These are phyloP conservation scores for Engystomops pustulosus DNA, from an alignment of 2,113 vertebrate species.

Conservation along the genomic window DNA sequence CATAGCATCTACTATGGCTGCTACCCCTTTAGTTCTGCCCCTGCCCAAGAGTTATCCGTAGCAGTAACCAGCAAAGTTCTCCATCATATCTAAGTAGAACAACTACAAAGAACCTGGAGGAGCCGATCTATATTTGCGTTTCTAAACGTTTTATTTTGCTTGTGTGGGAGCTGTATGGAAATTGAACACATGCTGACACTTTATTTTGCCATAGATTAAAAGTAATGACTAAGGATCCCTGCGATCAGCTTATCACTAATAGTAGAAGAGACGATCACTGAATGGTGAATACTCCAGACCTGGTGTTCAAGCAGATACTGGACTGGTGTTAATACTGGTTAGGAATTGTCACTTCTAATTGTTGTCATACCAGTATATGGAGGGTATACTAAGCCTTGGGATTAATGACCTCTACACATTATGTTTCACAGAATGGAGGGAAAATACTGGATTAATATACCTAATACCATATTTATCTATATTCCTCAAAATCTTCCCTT, in stretches of 20 bases:
- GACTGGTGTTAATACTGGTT: background rate
- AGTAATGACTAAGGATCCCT: background rate
- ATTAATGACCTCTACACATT: background rate
- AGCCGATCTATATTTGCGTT: no score
- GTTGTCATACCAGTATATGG: background rate
- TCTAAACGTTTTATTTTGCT: background rate
- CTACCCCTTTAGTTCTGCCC: no score
- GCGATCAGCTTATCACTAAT: background rate
- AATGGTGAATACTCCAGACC: background rate
- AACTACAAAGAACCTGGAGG: background rate
- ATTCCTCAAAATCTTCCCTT: background rate
- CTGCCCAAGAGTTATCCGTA: no score
- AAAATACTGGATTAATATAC: background rate
- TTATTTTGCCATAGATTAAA: background rate
- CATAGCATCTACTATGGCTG: no score
- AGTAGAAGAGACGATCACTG: background rate
- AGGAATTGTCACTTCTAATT: background rate
- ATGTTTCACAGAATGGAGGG: background rate
- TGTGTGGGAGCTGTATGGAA: background rate
- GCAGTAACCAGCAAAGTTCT: background rate
- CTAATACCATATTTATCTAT: background rate
- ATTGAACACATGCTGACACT: background rate
- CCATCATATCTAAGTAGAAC: background rate
- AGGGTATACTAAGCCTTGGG: background rate
- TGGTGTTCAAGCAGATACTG: background rate